These are phyloP conservation scores for Xestia ashworthii DNA, from an alignment of 2,888 invertebrate species.

Conservation along the genomic window DNA sequence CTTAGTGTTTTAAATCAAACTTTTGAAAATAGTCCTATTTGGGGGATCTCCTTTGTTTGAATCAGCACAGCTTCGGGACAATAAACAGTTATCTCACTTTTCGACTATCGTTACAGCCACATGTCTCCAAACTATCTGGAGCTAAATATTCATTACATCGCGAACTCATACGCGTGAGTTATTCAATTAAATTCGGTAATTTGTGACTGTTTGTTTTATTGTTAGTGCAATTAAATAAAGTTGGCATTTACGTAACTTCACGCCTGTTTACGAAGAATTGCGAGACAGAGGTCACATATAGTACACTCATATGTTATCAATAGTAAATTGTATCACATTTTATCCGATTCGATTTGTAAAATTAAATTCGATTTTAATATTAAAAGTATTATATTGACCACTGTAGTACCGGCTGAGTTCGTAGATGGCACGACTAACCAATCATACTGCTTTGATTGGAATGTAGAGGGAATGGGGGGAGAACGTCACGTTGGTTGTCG, in stretches of 20 bases:
- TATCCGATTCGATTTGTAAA: no score
- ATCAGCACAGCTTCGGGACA: conserved; percentile 26
- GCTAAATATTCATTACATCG: conserved; percentile 52
- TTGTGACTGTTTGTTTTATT: neutral
- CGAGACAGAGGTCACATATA: neutral
- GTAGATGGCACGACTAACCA: no score
- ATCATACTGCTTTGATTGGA: no score
- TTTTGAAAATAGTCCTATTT: no score
- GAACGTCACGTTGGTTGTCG: no score
- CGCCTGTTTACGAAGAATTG: neutral
- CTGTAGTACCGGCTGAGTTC: no score
- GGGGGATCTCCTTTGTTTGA: neutral
- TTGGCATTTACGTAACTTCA: neutral
- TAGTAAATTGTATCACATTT: no score
- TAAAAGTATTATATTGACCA: no score
- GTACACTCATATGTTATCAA: no score
- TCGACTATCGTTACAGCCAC: conserved; percentile 29
- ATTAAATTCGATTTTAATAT: no score
- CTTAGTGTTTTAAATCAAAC: no score
- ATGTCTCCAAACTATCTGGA: conserved; percentile 44
- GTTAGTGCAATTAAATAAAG: neutral
- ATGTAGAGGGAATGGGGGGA: no score
- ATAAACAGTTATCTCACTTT: conserved; percentile 42
- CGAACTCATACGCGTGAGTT: conserved; percentile 21
- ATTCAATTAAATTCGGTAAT: conserved; percentile 12